These are phyloP conservation scores for Tiliacea citrago DNA, from an alignment of 2,888 invertebrate species.

Conservation along the genomic window DNA sequence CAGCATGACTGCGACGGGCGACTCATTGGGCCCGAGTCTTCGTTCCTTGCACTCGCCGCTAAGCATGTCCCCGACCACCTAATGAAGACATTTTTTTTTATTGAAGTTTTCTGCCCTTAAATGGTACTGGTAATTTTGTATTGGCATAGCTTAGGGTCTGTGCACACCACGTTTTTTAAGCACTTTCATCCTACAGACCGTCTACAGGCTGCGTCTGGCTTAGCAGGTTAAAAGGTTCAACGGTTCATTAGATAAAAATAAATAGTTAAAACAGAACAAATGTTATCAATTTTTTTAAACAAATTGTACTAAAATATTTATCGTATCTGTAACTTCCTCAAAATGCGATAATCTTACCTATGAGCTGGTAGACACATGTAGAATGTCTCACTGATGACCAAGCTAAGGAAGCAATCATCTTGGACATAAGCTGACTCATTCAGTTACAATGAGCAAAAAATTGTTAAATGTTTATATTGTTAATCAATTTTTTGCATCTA, in stretches of 20 bases:
- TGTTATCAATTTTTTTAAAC: constrained; percentile 34
- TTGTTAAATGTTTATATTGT: constrained; percentile 60
- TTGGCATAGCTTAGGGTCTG: neutral
- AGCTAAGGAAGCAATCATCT: constrained; percentile 73
- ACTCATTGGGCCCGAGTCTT: constrained; percentile 95
- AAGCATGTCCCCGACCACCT: constrained; percentile 95
- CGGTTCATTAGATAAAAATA: constrained; percentile 27
- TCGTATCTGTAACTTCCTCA: constrained; percentile 42
- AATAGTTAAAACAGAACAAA: constrained; percentile 32
- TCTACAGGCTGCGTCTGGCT: no score
- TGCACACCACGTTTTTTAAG: no score
- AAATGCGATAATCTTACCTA: constrained; percentile 44
- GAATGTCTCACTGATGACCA: constrained; percentile 68
- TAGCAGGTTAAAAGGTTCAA: constrained; percentile 2
- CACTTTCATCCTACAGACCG: no score
- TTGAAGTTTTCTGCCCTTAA: neutral
- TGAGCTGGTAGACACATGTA: constrained; percentile 47
- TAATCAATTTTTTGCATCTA: constrained; percentile 63
- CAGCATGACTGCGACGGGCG: constrained; percentile 95
- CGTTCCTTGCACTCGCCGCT: constrained; percentile 98
- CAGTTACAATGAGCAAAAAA: constrained; percentile 70
- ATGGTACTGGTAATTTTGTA: neutral
- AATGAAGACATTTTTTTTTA: constrained; percentile 27
- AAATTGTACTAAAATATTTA: constrained; percentile 32
- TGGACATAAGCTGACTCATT: constrained; percentile 68